Evolutionary conservation across 2,113 vertebrate species (phyloP), one percentile per base, ranked within the genome.

Genomic region (Lichenostomus cassidix): DNA sequence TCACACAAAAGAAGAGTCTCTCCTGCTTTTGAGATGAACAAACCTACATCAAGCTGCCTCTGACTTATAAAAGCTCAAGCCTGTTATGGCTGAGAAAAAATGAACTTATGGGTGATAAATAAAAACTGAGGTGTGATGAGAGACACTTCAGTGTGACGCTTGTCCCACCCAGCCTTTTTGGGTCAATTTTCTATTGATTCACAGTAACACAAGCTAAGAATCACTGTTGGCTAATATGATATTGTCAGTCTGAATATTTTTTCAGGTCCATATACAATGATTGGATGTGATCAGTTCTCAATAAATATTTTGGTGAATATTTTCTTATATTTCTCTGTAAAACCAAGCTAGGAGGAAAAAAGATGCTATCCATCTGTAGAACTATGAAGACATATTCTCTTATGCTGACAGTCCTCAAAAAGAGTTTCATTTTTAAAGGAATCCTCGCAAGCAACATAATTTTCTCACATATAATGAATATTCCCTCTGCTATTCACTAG

Each of bases 391-490:
- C 16, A 24, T 95, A n/a, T n/a, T n/a, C 23, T 83, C 35, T 76
- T 88, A 39, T 31, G 12, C 19, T 92, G 74, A 62, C 78, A 88
- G 31, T 53, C 39, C 46, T 94, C 29, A 78, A 87, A 93, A 89
- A 65, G 1, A 87, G 85, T 74, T 80, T 84, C 12, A 73, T 89
- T 95, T 94, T 69, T 80, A 76, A 92, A 94, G 27, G 35, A 83
- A 80, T 67, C 14, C 33, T 87, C 3, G 1, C 31, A 79, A 87
- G 62, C 31, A 91, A 62, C 4, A 5, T 70, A 67, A 42, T 95
- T 93, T 94, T 88, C 85, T 92, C 64, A 42, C 35, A 23, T 56
- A 41, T 86, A 79, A 95, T 88, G 55, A 94, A 93, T 95, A 94
- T 93, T 94, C 71, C 22, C 15, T 91, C 77, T 94, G 16, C 75